Percentiles rank a stretch among this genome's conserved stretches.
These are phyloP conservation scores for Strongylocentrotus purpuratus DNA, from an alignment of 35 echinoderm and acorn worm genomes.

Conservation along the genomic window DNA sequence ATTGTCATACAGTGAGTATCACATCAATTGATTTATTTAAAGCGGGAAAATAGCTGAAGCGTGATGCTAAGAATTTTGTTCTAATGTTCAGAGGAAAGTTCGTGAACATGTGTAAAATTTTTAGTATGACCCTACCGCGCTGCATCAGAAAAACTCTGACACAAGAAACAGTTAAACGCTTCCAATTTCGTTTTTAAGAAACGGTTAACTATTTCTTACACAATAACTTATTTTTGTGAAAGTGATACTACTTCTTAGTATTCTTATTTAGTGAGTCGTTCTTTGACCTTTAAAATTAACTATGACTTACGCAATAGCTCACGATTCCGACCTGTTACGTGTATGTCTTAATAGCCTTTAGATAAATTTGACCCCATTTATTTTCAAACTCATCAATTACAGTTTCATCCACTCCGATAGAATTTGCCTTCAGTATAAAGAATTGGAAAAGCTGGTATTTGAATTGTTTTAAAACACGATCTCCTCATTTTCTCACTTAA, in stretches of 20 bases:
- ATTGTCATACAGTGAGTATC: not conserved
- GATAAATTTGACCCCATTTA: not conserved
- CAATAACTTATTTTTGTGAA: too few relatives aligned
- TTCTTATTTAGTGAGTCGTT: not conserved
- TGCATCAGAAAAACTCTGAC: not conserved
- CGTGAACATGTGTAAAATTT: not conserved
- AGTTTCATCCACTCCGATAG: not conserved
- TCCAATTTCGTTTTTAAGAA: too few relatives aligned
- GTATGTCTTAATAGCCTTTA: not conserved
- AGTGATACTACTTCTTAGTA: too few relatives aligned
- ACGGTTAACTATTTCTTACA: too few relatives aligned
- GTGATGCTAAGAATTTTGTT: not conserved
- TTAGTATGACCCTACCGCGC: not conserved
- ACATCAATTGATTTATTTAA: not conserved
- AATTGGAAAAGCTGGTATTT: not conserved
- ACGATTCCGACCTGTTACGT: not conserved
- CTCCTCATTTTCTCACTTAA: not conserved
- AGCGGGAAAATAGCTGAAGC: not conserved
- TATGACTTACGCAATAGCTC: not conserved
- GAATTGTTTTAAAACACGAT: conserved; percentile 8
- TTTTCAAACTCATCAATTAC: not conserved
- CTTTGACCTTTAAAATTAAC: not conserved
- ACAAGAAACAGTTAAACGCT: not conserved
- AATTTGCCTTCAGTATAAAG: not conserved
- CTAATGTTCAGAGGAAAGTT: not conserved